These are phyloP conservation scores for Sorex araneus DNA, from an alignment of 2,113 vertebrate genomes.

Conservation along the genomic window DNA sequence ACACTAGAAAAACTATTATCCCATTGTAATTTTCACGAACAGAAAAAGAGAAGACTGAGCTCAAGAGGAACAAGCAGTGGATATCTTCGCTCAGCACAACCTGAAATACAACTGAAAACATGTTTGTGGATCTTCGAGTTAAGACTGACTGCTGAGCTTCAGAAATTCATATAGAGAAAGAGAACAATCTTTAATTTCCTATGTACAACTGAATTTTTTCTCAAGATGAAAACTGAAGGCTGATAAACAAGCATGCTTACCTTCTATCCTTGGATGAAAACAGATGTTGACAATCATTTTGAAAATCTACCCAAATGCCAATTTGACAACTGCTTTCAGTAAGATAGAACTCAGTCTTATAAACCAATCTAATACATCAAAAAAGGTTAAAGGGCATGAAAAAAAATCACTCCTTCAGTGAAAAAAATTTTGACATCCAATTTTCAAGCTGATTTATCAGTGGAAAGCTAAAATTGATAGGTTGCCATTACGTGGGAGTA, in stretches of 20 bases:
- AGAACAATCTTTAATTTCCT: slow-evolving; percentile 34
- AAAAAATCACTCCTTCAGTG: slow-evolving; percentile 92
- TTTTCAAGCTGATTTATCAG: slow-evolving; percentile 99
- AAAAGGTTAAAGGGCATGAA: slow-evolving; percentile 93
- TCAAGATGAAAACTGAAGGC: slow-evolving; percentile 47
- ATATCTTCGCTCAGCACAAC: slow-evolving; percentile 69
- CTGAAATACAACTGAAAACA: slow-evolving; percentile 72
- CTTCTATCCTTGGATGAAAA: background rate
- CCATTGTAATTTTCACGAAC: slow-evolving; percentile 73
- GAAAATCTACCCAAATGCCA: slow-evolving; percentile 88
- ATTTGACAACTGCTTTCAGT: slow-evolving; percentile 92
- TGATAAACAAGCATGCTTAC: slow-evolving; percentile 36
- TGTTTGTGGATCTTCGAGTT: slow-evolving; percentile 61
- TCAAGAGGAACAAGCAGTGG: slow-evolving; percentile 77
- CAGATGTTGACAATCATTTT: slow-evolving; percentile 80
- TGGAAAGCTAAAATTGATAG: slow-evolving; percentile 99
- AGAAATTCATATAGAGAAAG: slow-evolving; percentile 65
- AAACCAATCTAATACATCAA: slow-evolving; percentile 95
- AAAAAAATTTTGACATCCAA: slow-evolving; percentile 98
- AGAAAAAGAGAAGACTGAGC: slow-evolving; percentile 59
- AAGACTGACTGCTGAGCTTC: slow-evolving; percentile 62
- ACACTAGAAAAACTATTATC: background rate
- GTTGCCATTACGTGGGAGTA: slow-evolving; percentile 95
- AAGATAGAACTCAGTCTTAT: slow-evolving; percentile 94
- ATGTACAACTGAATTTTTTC: slow-evolving; percentile 61